These are phyloP conservation scores for Menura novaehollandiae DNA, from an alignment of 2,113 vertebrate species.

Conservation along the genomic window DNA sequence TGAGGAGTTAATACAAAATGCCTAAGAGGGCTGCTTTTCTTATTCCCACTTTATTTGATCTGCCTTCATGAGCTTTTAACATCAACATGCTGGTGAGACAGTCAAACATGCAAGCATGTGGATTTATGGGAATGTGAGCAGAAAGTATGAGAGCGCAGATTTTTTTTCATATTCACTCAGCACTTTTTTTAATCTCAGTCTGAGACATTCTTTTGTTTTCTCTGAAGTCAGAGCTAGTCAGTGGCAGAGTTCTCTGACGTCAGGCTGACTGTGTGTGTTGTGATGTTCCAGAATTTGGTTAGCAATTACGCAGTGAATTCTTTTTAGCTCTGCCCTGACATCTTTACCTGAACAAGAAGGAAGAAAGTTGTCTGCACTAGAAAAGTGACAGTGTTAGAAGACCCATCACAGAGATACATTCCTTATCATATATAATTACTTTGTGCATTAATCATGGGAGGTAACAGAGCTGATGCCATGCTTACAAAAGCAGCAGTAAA, in stretches of 20 bases:
- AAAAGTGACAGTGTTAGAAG: not conserved
- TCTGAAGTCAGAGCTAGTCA: not conserved
- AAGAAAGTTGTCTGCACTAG: not conserved
- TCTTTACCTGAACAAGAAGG: not conserved
- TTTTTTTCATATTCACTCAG: not conserved
- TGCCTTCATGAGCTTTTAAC: not conserved
- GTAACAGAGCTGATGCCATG: not conserved
- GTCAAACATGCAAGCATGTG: not conserved
- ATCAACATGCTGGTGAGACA: not conserved
- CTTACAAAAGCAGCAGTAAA: not conserved
- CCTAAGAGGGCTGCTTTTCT: not conserved
- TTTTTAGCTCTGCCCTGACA: not conserved
- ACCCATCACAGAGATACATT: not conserved
- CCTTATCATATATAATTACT: not conserved
- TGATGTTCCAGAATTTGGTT: not conserved
- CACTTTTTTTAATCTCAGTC: not conserved
- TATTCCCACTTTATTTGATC: not conserved
- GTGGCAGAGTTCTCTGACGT: not conserved
- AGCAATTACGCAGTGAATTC: not conserved
- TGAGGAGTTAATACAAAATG: not conserved
- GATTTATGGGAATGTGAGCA: not conserved
- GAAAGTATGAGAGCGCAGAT: not conserved
- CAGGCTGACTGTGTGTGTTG: not conserved
- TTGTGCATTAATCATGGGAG: not conserved
- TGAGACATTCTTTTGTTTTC: constrained; percentile 19